Percentiles rank a stretch among this genome's conserved stretches.
These are phyloP conservation scores for Lethocerus indicus DNA, from an alignment of 1,140 invertebrate genomes.

Conservation along the genomic window DNA sequence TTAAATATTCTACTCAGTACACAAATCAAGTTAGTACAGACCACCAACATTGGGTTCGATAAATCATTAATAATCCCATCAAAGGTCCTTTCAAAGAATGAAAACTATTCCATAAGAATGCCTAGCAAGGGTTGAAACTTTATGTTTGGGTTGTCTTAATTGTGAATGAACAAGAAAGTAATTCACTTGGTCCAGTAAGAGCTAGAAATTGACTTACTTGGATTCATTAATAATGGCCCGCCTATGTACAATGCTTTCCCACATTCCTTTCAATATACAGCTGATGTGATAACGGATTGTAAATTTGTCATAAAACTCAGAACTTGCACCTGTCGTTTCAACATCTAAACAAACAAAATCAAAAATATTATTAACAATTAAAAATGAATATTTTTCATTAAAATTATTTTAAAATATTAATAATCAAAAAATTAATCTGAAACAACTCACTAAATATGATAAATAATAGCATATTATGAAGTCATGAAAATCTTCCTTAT, in stretches of 20 bases:
- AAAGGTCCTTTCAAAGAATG: no score
- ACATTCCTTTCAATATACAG: conserved; percentile 83
- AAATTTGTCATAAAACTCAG: conserved; percentile 98
- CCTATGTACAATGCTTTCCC: conserved; percentile 48
- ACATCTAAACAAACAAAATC: conserved; percentile 43
- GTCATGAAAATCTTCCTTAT: no score
- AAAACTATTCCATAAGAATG: no score
- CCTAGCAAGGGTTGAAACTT: no score
- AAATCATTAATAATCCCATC: no score
- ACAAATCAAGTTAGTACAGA: no score
- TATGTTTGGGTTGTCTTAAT: no score
- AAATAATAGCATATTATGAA: neutral
- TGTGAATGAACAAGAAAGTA: no score
- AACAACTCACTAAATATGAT: neutral
- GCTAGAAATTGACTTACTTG: conserved; percentile 23
- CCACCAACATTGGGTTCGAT: no score
- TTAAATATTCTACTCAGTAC: no score
- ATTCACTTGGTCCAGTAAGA: neutral
- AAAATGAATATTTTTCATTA: neutral
- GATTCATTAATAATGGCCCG: conserved; percentile 66
- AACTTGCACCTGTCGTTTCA: conserved; percentile 90
- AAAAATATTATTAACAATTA: neutral
- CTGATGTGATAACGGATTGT: conserved; percentile 96
- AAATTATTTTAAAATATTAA: neutral
- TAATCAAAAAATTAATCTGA: neutral